Evolutionary conservation across 2,888 invertebrate species (phyloP), one percentile per base, ranked within the genome.

Genomic region (Apamea epomidion): DNA sequence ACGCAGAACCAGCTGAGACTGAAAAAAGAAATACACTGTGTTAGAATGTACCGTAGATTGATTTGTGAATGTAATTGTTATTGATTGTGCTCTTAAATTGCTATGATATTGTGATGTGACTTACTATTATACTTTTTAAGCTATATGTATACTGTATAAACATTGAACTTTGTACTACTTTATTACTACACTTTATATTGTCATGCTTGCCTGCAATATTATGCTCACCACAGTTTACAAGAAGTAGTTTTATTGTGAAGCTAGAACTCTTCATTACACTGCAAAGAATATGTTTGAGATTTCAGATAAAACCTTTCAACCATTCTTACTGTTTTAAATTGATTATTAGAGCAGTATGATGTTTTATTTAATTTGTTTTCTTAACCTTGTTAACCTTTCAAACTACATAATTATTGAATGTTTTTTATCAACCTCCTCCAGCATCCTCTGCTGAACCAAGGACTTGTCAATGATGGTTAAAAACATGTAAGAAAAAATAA

Each of bases 1-100:
- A 65, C 93, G 93, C 25, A 96, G 90, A 25, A 96, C 83, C 78
- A 94, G 81, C 68, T 91, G 94, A 91, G 95, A 94, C 96, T 96
- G 90, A 65, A 89, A 6, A 71, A 68, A 16, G 8, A 76, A 71
- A 70, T 32, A 75, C 42, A 82, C 0, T 2, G 12, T 12, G 2
- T 60, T 37, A 70, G n/a, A 60, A 45, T 1, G 0, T 8, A 18
- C 4, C 65, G 16, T 18, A 18, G 42, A 25, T 12, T 25, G 25
- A 25, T n/a, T 60, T n/a, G 14, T 60, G 60, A 67, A 78, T 7
- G 25, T 65, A 25, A n/a, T n/a, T 12, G n/a, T 65, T 18, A n/a
- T 37, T 67, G 18, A 32, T 12, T 67, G 3, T 60, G 48, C 12
- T 76, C 8, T 7, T 12, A 37, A 51, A 60, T 75, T 75, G 10